Evolutionary conservation across 1,140 invertebrate species (phyloP).

Genomic region (Tachypleus tridentatus): DNA sequence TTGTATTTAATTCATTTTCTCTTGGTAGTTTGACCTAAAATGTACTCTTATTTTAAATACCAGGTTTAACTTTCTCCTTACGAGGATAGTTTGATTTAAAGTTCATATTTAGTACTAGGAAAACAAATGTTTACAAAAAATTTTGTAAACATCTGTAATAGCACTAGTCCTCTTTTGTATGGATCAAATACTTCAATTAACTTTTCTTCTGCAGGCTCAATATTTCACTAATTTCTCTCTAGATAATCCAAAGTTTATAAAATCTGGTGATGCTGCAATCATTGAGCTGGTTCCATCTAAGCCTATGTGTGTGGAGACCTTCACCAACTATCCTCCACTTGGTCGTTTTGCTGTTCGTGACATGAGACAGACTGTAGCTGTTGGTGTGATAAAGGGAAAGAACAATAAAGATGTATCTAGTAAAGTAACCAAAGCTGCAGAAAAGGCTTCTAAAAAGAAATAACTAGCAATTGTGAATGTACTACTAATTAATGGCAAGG

Average conservation of each 20-base stretch:
- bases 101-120: no score
- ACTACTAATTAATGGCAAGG: no score
- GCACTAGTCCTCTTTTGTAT: background rate
- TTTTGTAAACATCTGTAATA: no score
- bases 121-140: no score
- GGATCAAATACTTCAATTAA: background rate
- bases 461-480: constrained; percentile 19
- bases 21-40: no score
- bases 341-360: constrained; percentile 98
- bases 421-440: constrained; percentile 42
- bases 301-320: constrained; percentile 94
- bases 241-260: constrained; percentile 56
- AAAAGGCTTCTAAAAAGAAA: constrained; percentile 35
- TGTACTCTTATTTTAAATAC: no score
- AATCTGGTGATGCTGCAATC: constrained; percentile 93
- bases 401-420: constrained; percentile 36
- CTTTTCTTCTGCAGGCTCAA: background rate
- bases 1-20: no score
- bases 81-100: no score
- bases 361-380: constrained; percentile 98
- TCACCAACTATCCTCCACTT: constrained; percentile 93
- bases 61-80: no score
- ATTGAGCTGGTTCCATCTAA: constrained; percentile 84
- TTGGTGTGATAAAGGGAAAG: constrained; percentile 80
- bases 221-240: constrained; percentile 28